These are phyloP conservation scores for Florisuga fusca DNA, from an alignment of 2,797 vertebrate genomes.

Conservation along the genomic window DNA sequence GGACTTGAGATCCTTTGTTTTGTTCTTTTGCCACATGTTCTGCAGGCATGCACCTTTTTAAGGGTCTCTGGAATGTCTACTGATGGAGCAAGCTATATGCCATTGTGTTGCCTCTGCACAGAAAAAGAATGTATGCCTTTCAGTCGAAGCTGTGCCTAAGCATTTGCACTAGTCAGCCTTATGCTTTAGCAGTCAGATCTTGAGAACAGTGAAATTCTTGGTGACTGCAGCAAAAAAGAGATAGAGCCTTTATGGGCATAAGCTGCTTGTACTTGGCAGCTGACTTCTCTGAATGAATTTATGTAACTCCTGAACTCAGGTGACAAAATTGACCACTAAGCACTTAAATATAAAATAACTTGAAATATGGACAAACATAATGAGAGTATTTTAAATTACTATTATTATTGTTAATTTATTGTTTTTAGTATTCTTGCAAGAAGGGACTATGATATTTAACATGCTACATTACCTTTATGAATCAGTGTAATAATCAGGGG, in stretches of 20 bases:
- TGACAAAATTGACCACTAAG: slow-evolving; percentile 1
- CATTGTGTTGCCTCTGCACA: background rate
- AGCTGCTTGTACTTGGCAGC: slow-evolving; percentile 2
- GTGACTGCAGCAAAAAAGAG: background rate
- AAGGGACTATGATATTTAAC: background rate
- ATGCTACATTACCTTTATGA: background rate
- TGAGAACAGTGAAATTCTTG: background rate
- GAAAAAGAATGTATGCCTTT: slow-evolving; percentile 4
- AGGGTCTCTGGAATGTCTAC: background rate
- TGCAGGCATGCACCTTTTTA: background rate
- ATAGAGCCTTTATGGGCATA: background rate
- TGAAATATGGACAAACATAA: background rate
- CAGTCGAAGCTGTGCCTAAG: slow-evolving; percentile 37
- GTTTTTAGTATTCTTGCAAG: background rate
- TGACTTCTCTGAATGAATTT: background rate
- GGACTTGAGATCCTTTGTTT: background rate
- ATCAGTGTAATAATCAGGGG: background rate
- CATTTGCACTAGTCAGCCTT: slow-evolving; percentile 26
- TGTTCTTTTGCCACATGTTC: background rate
- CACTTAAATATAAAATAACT: slow-evolving; percentile 66
- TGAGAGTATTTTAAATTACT: background rate
- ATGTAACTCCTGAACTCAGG: slow-evolving; percentile 6
- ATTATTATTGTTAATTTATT: background rate
- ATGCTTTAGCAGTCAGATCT: background rate
- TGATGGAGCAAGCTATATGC: background rate